Base-by-base conservation (phyloP, 1,140 invertebrate genomes). In the Listronotus oregonensis region DNA sequence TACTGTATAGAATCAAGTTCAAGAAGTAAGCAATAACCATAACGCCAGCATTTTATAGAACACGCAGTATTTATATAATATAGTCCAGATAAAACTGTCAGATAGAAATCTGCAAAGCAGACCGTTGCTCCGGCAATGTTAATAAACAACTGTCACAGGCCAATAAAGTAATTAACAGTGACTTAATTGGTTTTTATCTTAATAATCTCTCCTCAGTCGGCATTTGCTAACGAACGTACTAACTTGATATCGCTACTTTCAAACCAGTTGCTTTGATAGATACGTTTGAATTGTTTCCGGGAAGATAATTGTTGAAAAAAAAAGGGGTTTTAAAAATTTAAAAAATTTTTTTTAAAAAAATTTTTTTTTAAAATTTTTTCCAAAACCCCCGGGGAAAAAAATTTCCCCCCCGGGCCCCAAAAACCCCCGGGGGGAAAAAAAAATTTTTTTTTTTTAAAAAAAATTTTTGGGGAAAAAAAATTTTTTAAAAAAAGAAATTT, bases 131-230 rank as follows among this genome's bases (percentile, higher is more conserved):
- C 60, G 21, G 17, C 14, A 15, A 57, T 56, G 37, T 57, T 57
- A 61, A 67, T 66, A 66, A 69, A 67, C 52, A 67, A 69, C 58
- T 67, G 64, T 66, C 68, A 66, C 64, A 58, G 27, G 50, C 52
- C 68, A 69, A 69, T 69, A 69, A 69, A 69, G 68, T 69, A 67
- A 69, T 69, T 69, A 69, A 69, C 64, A 54, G 58, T 63, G 68
- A 67, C 64, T 69, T 69, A 69, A 69, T 69, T 69, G 68, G 57
- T 62, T 56, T 59, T 64, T 66, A 69, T 69, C 68, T 58, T 32
- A 51, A 58, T 52, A 52, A 66, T 51, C 63, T 65, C 14, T 15
- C n/a, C 10, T 37, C 40, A n/a, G 60, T 60, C 46, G 58, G 46
- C 32, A 14, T 50, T 51, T 50, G 11, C 46, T 60, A 50, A 60